Conservation (phyloP, 2,113 vertebrate species). For the Cynoglossus semilaevis region DNA sequence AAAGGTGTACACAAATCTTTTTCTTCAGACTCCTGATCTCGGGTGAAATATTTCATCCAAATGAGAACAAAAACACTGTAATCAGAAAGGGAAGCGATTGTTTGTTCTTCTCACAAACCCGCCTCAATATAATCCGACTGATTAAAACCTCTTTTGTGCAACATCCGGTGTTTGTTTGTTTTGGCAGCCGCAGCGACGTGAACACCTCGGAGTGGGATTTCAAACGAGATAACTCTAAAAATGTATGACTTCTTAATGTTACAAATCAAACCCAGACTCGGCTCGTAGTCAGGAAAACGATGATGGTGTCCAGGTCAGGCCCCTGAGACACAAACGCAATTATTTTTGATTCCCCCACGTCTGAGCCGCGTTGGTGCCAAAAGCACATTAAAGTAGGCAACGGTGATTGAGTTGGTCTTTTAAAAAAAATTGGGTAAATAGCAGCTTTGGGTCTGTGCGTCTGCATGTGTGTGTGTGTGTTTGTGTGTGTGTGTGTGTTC, state of each 20-base stretch:
- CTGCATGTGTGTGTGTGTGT: neutral
- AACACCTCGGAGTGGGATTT: conserved; percentile 56
- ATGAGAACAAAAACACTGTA: neutral
- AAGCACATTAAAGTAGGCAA: conserved; percentile 24
- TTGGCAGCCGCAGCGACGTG: conserved; percentile 55
- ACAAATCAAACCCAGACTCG: conserved; percentile 54
- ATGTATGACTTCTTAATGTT: conserved; percentile 54
- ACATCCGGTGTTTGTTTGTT: conserved; percentile 69
- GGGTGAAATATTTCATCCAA: neutral
- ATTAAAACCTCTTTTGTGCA: conserved; percentile 24
- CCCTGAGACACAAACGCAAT: conserved; percentile 36
- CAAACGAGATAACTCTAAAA: conserved; percentile 34
- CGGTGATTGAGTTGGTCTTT: conserved; percentile 28
- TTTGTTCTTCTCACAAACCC: conserved; percentile 30
- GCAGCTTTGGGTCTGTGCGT: conserved; percentile 10
- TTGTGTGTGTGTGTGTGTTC: conserved; percentile 1
- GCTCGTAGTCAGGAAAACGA: conserved; percentile 25
- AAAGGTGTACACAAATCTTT: conserved; percentile 8
- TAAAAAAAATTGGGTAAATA: conserved; percentile 29
- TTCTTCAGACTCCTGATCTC: conserved; percentile 2
- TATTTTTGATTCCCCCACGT: conserved; percentile 53
- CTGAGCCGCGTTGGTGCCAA: conserved; percentile 29
- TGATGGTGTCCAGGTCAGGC: conserved; percentile 39
- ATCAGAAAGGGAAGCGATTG: conserved; percentile 17
- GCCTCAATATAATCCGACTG: conserved; percentile 25